Percentiles rank a stretch among this genome's conserved stretches.
These are phyloP conservation scores for Coccyzus lansbergi DNA, from an alignment of 2,797 vertebrate species.

Conservation along the genomic window DNA sequence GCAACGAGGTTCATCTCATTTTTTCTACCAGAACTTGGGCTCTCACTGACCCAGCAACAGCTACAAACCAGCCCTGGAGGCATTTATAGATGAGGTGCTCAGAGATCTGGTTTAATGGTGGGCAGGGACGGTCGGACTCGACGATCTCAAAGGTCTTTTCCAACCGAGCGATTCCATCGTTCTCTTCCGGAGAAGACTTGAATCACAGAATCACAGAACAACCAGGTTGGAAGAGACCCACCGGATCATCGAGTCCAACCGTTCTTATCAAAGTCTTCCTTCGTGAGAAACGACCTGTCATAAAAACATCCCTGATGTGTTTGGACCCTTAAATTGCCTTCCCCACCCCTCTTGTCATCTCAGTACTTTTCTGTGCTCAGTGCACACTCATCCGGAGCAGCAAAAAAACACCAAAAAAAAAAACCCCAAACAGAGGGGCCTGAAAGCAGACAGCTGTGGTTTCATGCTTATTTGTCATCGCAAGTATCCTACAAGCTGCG, in stretches of 20 bases:
- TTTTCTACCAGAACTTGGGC: neutral
- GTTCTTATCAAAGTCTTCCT: too few species aligned
- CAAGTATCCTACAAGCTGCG: neutral
- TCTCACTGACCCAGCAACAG: neutral
- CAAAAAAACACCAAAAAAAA: too few species aligned
- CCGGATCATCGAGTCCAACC: too few species aligned
- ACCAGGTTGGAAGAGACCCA: too few species aligned
- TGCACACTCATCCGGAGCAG: neutral
- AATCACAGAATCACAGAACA: too few species aligned
- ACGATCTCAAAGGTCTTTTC: too few species aligned
- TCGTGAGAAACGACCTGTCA: accelerated
- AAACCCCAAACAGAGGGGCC: neutral
- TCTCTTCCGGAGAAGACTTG: neutral
- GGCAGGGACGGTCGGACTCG: too few species aligned
- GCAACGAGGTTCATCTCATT: accelerated
- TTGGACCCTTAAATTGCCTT: neutral
- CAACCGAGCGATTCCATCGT: too few species aligned
- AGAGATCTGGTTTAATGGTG: too few species aligned
- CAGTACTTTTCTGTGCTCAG: neutral
- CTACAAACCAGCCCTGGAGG: neutral
- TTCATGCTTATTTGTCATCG: constrained; percentile 28
- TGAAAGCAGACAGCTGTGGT: neutral
- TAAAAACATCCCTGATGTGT: neutral
- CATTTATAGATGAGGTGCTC: too few species aligned
- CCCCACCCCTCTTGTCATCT: neutral